phyloP scores from a whole-genome alignment of 2,113 vertebrate genomes.

The Grus americana region DNA sequence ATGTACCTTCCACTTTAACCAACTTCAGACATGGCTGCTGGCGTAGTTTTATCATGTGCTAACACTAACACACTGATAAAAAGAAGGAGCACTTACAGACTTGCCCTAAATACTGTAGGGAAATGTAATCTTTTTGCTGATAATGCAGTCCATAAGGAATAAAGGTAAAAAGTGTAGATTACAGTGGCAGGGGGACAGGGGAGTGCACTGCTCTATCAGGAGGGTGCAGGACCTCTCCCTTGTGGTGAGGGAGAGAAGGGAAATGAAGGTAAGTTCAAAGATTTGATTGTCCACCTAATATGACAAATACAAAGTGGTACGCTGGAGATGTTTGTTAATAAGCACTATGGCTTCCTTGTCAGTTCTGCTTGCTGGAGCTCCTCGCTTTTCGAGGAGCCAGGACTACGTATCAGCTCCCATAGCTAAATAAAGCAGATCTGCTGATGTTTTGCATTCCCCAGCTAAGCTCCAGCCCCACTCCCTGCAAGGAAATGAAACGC shows the following conservation, averaged over 20 bases:
- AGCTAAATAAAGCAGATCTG: not conserved
- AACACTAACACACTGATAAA: not conserved
- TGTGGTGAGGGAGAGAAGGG: not conserved
- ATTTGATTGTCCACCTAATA: not conserved
- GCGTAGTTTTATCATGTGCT: not conserved
- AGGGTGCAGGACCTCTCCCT: not conserved
- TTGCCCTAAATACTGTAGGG: not conserved
- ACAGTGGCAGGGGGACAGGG: not conserved
- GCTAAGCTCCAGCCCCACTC: not conserved
- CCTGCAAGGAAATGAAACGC: not conserved
- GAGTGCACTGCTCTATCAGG: not conserved
- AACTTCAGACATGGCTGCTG: not conserved
- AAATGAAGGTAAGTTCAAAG: not conserved
- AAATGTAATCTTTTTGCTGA: not conserved
- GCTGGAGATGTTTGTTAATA: not conserved
- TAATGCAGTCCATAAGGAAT: not conserved
- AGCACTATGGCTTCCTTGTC: not conserved
- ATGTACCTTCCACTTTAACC: not conserved
- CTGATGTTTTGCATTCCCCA: not conserved
- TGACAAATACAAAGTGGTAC: not conserved
- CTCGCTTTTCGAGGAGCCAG: not conserved
- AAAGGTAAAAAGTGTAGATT: not conserved
- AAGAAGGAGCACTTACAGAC: not conserved
- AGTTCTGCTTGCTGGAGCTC: not conserved
- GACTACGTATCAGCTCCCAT: not conserved